phyloP scores from a whole-genome alignment of 2,888 invertebrate species.

The Cyclophora albipunctata region DNA sequence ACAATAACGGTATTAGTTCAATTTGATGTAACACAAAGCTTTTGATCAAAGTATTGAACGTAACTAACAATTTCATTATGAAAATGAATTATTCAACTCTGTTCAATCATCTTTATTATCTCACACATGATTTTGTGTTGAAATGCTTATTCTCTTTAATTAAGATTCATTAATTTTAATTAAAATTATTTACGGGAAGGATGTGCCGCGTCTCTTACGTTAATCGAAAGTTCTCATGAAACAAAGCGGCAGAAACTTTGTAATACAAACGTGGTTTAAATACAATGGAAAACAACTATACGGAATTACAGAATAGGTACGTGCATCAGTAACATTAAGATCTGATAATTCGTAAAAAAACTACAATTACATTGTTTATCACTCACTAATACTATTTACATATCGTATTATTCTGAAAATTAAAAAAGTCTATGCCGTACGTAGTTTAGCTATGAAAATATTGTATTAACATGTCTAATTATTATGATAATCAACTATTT shows the following conservation, averaged over 20 bases:
- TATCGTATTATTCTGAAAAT: neutral
- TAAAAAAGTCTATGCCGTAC: slow-evolving; percentile 1
- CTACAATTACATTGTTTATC: slow-evolving; percentile 4
- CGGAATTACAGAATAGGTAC: neutral
- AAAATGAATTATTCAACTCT: no score
- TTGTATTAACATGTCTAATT: slow-evolving; percentile 1
- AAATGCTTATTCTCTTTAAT: slow-evolving; percentile 11
- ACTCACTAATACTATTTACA: slow-evolving; percentile 11
- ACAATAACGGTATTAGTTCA: no score
- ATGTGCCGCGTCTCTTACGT: slow-evolving; percentile 4
- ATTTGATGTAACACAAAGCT: no score
- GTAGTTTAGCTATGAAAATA: slow-evolving; percentile 6
- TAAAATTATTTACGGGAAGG: slow-evolving; percentile 10
- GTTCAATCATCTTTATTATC: neutral
- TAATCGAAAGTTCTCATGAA: slow-evolving; percentile 5
- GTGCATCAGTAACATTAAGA: slow-evolving; percentile 12
- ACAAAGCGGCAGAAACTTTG: slow-evolving; percentile 2
- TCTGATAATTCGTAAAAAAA: slow-evolving; percentile 11
- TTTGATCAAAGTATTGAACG: no score
- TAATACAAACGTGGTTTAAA: neutral
- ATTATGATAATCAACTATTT: no score
- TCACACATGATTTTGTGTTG: slow-evolving; percentile 6
- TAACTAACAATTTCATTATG: no score
- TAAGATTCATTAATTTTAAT: slow-evolving; percentile 15
- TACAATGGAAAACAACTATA: neutral